Conservation (phyloP, 2,888 invertebrate species). For the Horisme vitalbata region DNA sequence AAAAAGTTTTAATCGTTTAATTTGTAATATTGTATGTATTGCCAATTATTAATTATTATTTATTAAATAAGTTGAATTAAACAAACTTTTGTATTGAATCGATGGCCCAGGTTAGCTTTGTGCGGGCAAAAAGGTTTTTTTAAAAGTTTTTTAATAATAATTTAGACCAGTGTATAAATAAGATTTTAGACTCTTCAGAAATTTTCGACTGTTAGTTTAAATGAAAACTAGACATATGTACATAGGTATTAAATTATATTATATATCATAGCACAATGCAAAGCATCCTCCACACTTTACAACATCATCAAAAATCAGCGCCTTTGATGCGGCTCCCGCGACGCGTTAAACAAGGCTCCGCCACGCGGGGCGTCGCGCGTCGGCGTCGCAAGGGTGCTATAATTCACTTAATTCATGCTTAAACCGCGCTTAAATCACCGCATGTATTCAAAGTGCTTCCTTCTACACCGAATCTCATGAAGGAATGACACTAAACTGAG, state of each 20-base stretch:
- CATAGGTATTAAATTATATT: not conserved
- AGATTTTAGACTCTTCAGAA: too few species aligned
- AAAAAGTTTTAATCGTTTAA: too few species aligned
- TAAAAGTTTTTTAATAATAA: too few species aligned
- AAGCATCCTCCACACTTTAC: conserved; percentile 50
- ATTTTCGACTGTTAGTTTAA: too few species aligned
- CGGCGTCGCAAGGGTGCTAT: conserved; percentile 60
- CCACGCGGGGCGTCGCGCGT: conserved; percentile 43
- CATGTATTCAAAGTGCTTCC: conserved; percentile 55
- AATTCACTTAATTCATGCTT: conserved; percentile 76
- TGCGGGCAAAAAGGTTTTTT: too few species aligned
- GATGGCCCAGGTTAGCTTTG: too few species aligned
- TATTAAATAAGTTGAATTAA: too few species aligned
- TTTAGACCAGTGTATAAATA: too few species aligned
- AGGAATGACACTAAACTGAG: conserved; percentile 30
- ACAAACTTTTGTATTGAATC: too few species aligned
- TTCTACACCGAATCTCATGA: conserved; percentile 39
- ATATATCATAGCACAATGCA: conserved; percentile 8
- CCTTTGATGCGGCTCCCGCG: conserved; percentile 69
- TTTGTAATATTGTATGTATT: too few species aligned
- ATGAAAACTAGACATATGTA: too few species aligned
- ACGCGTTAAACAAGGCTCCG: conserved; percentile 67
- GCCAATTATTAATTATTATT: too few species aligned
- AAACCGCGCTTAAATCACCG: conserved; percentile 66
- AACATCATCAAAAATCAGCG: conserved; percentile 48